Percentiles rank a stretch among this genome's conserved stretches.
Conservation (phyloP, 2,113 vertebrate genomes). For the Zeus faber region DNA sequence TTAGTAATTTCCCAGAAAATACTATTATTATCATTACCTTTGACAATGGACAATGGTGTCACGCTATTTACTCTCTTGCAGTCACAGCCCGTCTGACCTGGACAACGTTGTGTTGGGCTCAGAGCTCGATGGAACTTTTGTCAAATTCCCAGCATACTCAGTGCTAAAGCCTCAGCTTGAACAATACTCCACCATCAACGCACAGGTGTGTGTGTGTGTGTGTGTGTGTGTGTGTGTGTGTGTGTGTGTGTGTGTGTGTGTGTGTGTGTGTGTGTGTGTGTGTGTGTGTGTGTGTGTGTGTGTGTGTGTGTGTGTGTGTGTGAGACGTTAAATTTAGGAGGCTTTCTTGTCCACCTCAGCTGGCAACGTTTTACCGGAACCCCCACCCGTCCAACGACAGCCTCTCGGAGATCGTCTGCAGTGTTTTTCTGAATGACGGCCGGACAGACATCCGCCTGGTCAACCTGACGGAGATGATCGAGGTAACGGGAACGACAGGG, state of each 20-base stretch:
- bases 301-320: neutral
- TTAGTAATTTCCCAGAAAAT: no score
- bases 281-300: neutral
- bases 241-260: slow-evolving; percentile 1
- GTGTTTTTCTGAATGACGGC: slow-evolving; percentile 43
- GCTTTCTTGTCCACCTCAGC: slow-evolving; percentile 44
- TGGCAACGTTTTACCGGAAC: slow-evolving; percentile 62
- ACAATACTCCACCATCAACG: neutral
- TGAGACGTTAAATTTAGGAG: neutral
- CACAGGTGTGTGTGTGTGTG: slow-evolving; percentile 50
- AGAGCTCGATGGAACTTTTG: neutral
- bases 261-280: neutral
- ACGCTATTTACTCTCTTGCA: neutral
- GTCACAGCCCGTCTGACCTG: neutral
- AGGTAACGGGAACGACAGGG: slow-evolving; percentile 64
- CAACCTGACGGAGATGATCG: slow-evolving; percentile 62
- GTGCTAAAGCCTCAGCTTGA: slow-evolving; percentile 18
- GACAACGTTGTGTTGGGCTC: slow-evolving; percentile 40
- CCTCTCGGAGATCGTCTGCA: slow-evolving; percentile 66
- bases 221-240: neutral
- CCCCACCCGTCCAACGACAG: slow-evolving; percentile 50
- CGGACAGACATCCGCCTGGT: slow-evolving; percentile 24
- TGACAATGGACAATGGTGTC: no score
- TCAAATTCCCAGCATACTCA: slow-evolving; percentile 51
- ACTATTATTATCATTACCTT: no score